A percentile compares a stretch with the other conserved stretches of the same genome.
Conservation (phyloP, 1,140 invertebrate species). For the Aleiodes sp. region DNA sequence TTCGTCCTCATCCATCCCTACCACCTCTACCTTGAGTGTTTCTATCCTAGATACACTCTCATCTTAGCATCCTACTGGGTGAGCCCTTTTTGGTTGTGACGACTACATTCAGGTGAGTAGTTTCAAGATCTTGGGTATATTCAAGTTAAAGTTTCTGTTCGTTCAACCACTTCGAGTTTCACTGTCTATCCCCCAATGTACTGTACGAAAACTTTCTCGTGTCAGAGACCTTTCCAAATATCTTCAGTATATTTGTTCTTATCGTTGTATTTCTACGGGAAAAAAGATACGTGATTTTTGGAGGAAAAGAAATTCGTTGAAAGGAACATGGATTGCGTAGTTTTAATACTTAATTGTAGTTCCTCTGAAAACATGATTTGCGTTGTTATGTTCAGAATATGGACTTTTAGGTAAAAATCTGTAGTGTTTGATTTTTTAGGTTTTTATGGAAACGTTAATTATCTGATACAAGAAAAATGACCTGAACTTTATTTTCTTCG, state of each 20-base stretch:
- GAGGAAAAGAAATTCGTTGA: background rate
- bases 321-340: too few species aligned
- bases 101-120: slow-evolving; percentile 31
- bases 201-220: background rate
- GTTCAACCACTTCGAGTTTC: background rate
- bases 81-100: slow-evolving; percentile 8
- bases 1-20: slow-evolving; percentile 20
- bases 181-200: background rate
- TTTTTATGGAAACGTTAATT: too few species aligned
- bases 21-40: slow-evolving; percentile 28
- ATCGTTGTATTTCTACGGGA: slow-evolving; percentile 13
- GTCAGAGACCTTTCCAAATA: slow-evolving; percentile 16
- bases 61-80: slow-evolving; percentile 26
- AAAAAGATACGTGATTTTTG: slow-evolving; percentile 15
- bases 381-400: too few species aligned
- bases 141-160: slow-evolving; percentile 27
- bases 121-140: slow-evolving; percentile 23
- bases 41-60: slow-evolving; percentile 10
- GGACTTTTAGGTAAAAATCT: too few species aligned
- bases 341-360: too few species aligned
- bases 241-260: slow-evolving; percentile 21
- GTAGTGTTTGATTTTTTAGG: too few species aligned
- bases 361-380: too few species aligned
- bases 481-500: too few species aligned
- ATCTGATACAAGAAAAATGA: too few species aligned